Base-by-base conservation (phyloP, 2,888 invertebrate species). In the Hartigia nigra region DNA sequence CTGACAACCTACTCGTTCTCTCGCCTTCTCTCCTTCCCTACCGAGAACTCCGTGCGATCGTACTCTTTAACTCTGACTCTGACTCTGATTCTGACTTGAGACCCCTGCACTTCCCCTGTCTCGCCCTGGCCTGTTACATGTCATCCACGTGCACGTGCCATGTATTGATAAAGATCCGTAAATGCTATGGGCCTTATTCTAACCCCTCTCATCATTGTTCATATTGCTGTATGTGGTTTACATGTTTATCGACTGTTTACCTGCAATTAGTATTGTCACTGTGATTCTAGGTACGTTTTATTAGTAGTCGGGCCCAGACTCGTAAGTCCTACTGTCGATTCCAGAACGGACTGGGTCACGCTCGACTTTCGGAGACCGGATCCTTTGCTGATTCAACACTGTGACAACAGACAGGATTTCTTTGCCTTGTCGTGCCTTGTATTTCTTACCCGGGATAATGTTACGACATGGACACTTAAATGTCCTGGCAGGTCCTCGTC, bases 1-100 rank as follows among this genome's bases (percentile, higher is more conserved):
- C 84, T 87, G 86, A 86, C 88, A 89, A 87, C 88, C 88, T 89
- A 88, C 89, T 89, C 86, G 83, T 76, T 32, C 72, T 31, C 55
- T 55, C 55, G 55, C 55, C 55, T 72, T 72, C 72, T 72, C 32
- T 72, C 70, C 75, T 74, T 36, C 77, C 55, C 55, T 55, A 55
- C 55, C 55, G 23, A 55, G 55, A 55, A 23, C 55, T 55, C 55
- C 55, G 23, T 69, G 12, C 79, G 77, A 77, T 75, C 81, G 79
- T 80, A 81, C 84, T 84, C 77, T 76, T 79, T 79, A 80, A 80
- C 78, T 80, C 80, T 77, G 76, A 81, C 76, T 79, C 77, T 70
- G 72, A 31, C 77, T 78, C 55, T 23, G 31, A 37, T 69, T 76
- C 35, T 75, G 31, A 35, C 37, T 76, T 77, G 34, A 23, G 76